Base-by-base conservation (phyloP, 2,888 invertebrate species). In the Sclerodermus sp. region DNA sequence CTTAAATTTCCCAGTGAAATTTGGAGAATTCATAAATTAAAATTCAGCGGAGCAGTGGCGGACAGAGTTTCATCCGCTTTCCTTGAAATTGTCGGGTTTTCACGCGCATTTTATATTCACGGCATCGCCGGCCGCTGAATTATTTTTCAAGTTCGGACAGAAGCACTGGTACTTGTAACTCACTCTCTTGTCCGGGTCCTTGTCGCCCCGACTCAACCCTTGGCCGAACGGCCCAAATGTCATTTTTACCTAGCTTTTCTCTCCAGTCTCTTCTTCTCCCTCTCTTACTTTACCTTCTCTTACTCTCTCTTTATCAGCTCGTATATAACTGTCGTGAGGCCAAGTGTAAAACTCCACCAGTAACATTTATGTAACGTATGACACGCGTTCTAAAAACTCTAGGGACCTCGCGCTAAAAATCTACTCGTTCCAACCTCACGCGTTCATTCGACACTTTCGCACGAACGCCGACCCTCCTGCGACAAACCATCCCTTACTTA, bases 91-190 rank as follows among this genome's bases (percentile, higher is more conserved):
- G 49, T 46, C 44, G 40, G 39, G 45, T 30, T 36, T 38, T 45
- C 17, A 39, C 49, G 53, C 12, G 56, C 51, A 66, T 64, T 63
- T 62, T 58, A 58, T 52, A 65, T 64, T 63, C 63, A 47, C 48
- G 42, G 55, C 61, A 59, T 62, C 61, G 57, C 53, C 38, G 55
- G 42, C 47, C 41, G 53, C 45, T 62, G 55, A 62, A 64, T 60
- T 63, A 63, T 64, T 63, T 56, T 60, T 60, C 55, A 60, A 60
- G 55, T 62, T 62, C 49, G 62, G 60, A 49, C 57, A 55, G 47
- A 44, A 39, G 43, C 39, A 49, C 13, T 34, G 37, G 51, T 51
- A 31, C 23, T 23, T 23, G 23, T 23, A 23, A 23, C 23, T 23
- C 23, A 23, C 23, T 23, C 23, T 23, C 23, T 23, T 23, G 23